Evolutionary conservation across 2,113 vertebrate species (phyloP).

Genomic region (Illadopsis cleaveri): DNA sequence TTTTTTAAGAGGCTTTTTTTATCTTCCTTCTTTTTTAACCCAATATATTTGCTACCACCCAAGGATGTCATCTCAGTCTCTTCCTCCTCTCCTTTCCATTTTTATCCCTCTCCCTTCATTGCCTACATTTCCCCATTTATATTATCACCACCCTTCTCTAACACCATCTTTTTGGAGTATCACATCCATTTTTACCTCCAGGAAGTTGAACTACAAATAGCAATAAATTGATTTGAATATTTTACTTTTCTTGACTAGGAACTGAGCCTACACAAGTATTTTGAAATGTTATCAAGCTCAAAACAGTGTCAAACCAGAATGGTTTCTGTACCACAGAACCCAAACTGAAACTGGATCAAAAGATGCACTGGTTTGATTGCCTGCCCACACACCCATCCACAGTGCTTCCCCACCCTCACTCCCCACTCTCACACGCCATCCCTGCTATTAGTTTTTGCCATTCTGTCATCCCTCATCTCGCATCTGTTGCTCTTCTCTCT

Average conservation of each 20-base stretch:
- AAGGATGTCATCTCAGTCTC: background rate
- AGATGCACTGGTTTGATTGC: background rate
- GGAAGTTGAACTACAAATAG: background rate
- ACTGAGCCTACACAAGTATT: background rate
- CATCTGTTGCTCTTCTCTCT: background rate
- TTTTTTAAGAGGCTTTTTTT: background rate
- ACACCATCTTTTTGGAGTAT: background rate
- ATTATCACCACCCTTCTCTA: background rate
- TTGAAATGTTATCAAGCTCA: background rate
- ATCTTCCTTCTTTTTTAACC: background rate
- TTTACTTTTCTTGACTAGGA: conserved; percentile 5
- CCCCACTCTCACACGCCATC: background rate
- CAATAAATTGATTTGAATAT: background rate
- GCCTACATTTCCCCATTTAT: background rate
- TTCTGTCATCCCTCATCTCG: background rate
- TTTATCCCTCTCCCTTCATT: background rate
- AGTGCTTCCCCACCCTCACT: background rate
- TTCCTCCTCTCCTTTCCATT: background rate
- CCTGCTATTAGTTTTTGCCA: background rate
- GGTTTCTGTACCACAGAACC: background rate
- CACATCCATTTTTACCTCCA: background rate
- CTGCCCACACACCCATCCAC: background rate
- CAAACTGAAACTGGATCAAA: background rate
- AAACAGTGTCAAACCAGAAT: background rate
- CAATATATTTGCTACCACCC: background rate